Conservation (phyloP, 2,113 vertebrate genomes). For the Tapirus terrestris region DNA sequence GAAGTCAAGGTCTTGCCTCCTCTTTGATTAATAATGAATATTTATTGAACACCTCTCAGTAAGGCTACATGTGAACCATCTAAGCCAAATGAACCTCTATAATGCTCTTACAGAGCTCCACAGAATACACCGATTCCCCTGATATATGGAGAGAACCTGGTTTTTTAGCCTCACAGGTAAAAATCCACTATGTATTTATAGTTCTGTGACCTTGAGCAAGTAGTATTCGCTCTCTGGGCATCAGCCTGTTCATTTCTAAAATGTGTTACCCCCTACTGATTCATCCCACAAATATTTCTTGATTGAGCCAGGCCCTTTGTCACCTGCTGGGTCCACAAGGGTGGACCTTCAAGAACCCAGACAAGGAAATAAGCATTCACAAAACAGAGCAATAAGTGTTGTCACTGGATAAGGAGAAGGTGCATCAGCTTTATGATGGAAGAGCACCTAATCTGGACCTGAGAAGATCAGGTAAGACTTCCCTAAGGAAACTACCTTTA, state of each 20-base stretch:
- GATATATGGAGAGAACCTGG: background rate
- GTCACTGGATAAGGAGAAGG: background rate
- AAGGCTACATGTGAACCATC: background rate
- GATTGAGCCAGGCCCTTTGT: background rate
- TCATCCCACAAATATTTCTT: background rate
- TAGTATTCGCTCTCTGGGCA: background rate
- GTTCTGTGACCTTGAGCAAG: background rate
- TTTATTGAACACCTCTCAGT: background rate
- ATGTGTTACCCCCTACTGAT: background rate
- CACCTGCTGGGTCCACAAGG: background rate
- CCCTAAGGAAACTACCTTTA: background rate
- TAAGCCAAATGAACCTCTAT: background rate
- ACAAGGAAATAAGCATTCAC: background rate
- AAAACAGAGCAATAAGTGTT: background rate
- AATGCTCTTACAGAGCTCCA: background rate
- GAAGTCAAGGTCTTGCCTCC: background rate
- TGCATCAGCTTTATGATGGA: rapidly evolving
- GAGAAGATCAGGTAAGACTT: background rate
- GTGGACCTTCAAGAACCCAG: background rate
- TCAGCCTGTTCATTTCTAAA: background rate
- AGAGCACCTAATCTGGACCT: background rate
- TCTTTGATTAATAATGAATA: slow-evolving; percentile 39
- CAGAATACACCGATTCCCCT: background rate
- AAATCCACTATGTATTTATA: background rate
- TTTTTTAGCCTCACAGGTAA: background rate